Evolutionary conservation across 2,888 invertebrate genomes (phyloP), one percentile per base, ranked within the genome.

Genomic region (Calliscelio sp.): DNA sequence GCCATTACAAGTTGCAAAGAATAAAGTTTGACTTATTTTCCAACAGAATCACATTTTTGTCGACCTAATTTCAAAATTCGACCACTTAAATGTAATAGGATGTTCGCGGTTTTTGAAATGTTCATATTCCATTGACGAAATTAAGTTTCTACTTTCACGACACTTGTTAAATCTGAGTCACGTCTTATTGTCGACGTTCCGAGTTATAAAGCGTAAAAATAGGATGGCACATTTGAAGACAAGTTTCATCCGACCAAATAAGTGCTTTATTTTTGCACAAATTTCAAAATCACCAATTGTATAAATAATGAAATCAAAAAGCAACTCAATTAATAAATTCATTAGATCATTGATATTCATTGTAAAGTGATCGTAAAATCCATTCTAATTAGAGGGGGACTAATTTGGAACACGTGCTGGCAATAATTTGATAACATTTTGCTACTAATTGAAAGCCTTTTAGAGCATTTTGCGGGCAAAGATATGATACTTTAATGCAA

Each of bases 81-180:
- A 16, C 3, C 59, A 70, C 75, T 75, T 55, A 71, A 77, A 2
- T 63, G 32, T 70, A 81, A 63, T 57, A 57, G 70, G 65, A 81
- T 81, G 75, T 81, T 77, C 57, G 65, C 57, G 75, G 74, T 75
- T 66, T 46, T n/a, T n/a, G n/a, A 66, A 55, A 65, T 55, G 75
- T 77, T 77, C 57, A 77, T 82, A 77, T 82, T 82, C 77, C 81
- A 77, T 82, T 55, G 77, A 71, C 49, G 78, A 78, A 78, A 78
- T 82, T 70, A 82, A 82, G 78, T 77, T 78, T 78, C 71, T 32
- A 66, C 71, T 63, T 77, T 66, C 63, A 49, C 65, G 73, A 73
- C 51, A 59, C 53, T 78, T 49, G 57, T 44, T 65, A 71, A 82
- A 82, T 82, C 77, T 68, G 63, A 77, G 70, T 65, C 65, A 65